Conservation (phyloP, 1,140 invertebrate genomes). For the Drosophila subpulchrella region DNA sequence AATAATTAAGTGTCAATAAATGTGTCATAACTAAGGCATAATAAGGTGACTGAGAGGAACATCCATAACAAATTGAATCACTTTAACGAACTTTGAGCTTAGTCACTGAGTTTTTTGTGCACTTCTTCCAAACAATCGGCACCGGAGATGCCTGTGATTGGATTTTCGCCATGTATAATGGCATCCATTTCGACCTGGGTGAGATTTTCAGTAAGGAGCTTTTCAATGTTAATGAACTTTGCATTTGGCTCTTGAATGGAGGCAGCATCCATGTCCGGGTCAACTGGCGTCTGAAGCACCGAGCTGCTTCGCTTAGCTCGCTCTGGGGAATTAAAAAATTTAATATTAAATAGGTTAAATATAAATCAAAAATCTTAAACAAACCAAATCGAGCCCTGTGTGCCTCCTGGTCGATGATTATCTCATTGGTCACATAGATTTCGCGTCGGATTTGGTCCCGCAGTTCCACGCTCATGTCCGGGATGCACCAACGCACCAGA, state of each 20-base stretch:
- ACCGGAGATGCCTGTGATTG: slow-evolving; percentile 68
- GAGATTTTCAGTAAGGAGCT: slow-evolving; percentile 63
- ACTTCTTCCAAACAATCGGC: slow-evolving; percentile 45
- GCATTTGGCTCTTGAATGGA: slow-evolving; percentile 68
- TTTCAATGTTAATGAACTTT: slow-evolving; percentile 74
- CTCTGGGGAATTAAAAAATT: slow-evolving; percentile 29
- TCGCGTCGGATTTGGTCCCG: slow-evolving; percentile 93
- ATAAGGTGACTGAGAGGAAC: slow-evolving; percentile 71
- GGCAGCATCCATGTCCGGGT: slow-evolving; percentile 61
- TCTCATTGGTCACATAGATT: slow-evolving; percentile 94
- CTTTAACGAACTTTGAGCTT: slow-evolving; percentile 29
- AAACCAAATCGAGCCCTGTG: slow-evolving; percentile 85
- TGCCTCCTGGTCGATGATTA: slow-evolving; percentile 93
- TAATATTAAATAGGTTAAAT: background rate
- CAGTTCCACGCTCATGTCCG: slow-evolving; percentile 92
- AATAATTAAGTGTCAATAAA: slow-evolving; percentile 28
- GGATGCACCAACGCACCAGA: slow-evolving; percentile 93
- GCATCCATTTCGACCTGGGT: slow-evolving; percentile 78
- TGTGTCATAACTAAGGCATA: slow-evolving; percentile 25
- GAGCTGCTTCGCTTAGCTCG: slow-evolving; percentile 64
- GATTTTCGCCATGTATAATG: slow-evolving; percentile 72
- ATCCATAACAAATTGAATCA: slow-evolving; percentile 60
- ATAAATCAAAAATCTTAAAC: background rate
- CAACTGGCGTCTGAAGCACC: slow-evolving; percentile 27
- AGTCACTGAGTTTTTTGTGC: slow-evolving; percentile 46